These are phyloP conservation scores for Grantiella picta DNA, from an alignment of 2,113 vertebrate genomes.

Conservation along the genomic window DNA sequence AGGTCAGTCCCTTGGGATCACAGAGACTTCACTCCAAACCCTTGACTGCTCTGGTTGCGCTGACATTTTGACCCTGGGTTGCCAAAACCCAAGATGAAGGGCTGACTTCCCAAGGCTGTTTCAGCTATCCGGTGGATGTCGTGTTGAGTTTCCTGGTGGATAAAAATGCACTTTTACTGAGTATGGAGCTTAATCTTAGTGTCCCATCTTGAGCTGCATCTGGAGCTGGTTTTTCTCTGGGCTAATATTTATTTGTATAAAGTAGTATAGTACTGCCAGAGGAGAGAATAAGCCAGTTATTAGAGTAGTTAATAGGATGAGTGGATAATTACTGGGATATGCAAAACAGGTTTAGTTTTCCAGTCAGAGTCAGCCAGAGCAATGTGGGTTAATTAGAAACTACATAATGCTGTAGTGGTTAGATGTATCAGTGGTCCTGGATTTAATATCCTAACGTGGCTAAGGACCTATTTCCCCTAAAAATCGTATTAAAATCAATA, in stretches of 20 bases:
- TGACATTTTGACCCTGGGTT: neutral
- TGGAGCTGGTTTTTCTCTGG: neutral
- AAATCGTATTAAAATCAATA: neutral
- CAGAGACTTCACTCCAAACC: neutral
- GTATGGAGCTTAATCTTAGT: neutral
- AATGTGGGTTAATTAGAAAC: neutral
- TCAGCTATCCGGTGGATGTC: neutral
- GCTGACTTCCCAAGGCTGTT: neutral
- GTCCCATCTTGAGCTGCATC: neutral
- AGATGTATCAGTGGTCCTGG: neutral
- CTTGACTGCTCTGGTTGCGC: neutral
- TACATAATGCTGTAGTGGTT: neutral
- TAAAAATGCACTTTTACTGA: neutral
- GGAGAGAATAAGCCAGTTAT: neutral
- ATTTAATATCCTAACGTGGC: neutral
- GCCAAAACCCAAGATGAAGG: neutral
- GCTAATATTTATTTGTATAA: neutral
- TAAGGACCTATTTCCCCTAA: neutral
- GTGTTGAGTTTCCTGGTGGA: neutral
- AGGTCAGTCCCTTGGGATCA: neutral
- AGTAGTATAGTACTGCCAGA: neutral
- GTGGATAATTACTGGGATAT: neutral
- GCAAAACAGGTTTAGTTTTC: neutral
- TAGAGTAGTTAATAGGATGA: neutral
- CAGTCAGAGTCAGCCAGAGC: neutral